Evolutionary conservation across 2,888 invertebrate genomes (phyloP).

Genomic region (Harmothoe impar): DNA sequence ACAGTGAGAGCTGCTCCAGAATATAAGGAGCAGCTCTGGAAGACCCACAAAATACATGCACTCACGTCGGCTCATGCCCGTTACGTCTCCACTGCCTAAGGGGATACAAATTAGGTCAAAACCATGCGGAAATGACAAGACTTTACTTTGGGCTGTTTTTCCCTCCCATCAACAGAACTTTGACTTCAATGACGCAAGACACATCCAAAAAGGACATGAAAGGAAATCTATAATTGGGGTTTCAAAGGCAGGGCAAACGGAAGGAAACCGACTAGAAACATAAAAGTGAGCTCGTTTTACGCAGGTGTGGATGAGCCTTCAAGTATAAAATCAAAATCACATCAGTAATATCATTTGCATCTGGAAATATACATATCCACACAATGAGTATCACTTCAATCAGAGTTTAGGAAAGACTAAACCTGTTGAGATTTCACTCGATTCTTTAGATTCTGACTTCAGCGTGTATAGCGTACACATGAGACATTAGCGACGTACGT

Average conservation of each 20-base stretch:
- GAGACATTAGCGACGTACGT: not conserved
- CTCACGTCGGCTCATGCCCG: not conserved
- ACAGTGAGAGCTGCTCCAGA: not conserved
- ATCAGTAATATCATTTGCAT: not conserved
- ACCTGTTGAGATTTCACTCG: no score
- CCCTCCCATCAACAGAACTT: constrained; percentile 16
- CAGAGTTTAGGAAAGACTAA: no score
- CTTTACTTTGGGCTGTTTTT: not conserved
- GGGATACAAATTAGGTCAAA: constrained; percentile 43
- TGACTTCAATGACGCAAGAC: not conserved
- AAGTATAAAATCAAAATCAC: not conserved
- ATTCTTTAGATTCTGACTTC: no score
- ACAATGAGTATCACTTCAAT: not conserved
- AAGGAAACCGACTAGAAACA: constrained; percentile 10
- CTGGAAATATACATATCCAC: not conserved
- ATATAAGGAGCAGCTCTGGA: no score
- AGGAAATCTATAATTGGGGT: constrained; percentile 19
- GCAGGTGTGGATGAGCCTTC: not conserved
- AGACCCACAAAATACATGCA: not conserved
- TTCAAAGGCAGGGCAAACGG: not conserved
- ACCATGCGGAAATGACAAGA: constrained; percentile 1
- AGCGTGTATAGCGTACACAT: not conserved
- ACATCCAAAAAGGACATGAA: constrained; percentile 24
- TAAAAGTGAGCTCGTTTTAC: not conserved
- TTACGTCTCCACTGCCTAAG: not conserved